Evolutionary conservation across 30 jellyfish, hydroid and myxozoan genomes (phyloP).

Genomic region (Pelagia noctiluca): DNA sequence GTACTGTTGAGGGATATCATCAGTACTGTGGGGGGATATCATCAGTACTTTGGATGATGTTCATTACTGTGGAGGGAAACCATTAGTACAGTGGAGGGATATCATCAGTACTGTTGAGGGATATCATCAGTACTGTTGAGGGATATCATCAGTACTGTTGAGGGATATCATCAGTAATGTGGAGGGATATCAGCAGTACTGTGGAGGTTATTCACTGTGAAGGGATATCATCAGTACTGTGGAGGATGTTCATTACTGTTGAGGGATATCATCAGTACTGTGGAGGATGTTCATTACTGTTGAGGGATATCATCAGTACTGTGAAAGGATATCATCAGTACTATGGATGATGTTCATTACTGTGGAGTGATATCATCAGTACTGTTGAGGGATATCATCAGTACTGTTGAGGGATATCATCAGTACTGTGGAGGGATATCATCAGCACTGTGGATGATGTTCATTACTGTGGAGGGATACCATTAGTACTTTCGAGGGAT

Average conservation of each 20-base stretch:
- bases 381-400: neutral
- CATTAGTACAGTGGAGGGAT: neutral
- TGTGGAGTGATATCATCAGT: neutral
- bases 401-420: neutral
- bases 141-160: neutral
- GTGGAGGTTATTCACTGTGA: neutral
- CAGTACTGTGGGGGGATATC: neutral
- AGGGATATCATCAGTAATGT: neutral
- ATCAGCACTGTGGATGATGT: too few relatives aligned
- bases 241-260: too few relatives aligned
- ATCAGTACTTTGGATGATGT: neutral
- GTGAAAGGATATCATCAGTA: too few relatives aligned
- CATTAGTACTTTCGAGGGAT: too few relatives aligned
- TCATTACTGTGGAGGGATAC: too few relatives aligned
- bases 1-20: too few relatives aligned
- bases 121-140: neutral
- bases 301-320: neutral
- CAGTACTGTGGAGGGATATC: slow-evolving; percentile 4
- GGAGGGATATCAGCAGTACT: neutral
- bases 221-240: neutral
- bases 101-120: neutral
- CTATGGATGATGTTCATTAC: too few relatives aligned
- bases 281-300: neutral
- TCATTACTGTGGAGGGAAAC: neutral
- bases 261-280: neutral